Conservation (phyloP, 2,888 invertebrate species). For the Drosophila subsilvestris region DNA sequence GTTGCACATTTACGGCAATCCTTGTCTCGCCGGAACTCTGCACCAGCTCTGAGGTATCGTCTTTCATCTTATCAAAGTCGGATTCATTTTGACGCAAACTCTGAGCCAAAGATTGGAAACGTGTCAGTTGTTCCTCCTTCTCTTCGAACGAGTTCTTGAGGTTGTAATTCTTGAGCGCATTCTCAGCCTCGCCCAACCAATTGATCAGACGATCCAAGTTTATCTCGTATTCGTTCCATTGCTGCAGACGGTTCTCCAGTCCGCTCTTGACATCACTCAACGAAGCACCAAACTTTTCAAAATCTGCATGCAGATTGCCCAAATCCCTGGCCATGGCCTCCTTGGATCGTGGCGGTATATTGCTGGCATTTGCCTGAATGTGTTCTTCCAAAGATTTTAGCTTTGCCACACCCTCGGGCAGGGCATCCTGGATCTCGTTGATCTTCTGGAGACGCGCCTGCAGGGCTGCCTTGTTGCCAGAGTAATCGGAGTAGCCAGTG, state of each 20-base stretch:
- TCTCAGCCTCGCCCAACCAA: conserved; percentile 95
- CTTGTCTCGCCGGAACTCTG: conserved; percentile 94
- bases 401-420: conserved; percentile 91
- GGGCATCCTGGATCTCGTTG: conserved; percentile 90
- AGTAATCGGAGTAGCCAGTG: conserved; percentile 92
- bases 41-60: conserved; percentile 93
- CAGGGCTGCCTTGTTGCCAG: conserved; percentile 93
- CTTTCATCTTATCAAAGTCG: conserved; percentile 93
- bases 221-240: conserved; percentile 96
- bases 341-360: conserved; percentile 92
- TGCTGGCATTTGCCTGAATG: conserved; percentile 88
- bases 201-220: conserved; percentile 91
- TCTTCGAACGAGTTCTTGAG: conserved; percentile 94
- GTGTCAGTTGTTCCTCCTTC: conserved; percentile 94
- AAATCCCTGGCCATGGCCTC: conserved; percentile 94
- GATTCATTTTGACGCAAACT: conserved; percentile 93
- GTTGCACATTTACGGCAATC: conserved; percentile 94
- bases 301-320: conserved; percentile 91
- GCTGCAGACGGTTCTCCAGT: conserved; percentile 92
- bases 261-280: conserved; percentile 91
- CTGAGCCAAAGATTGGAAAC: conserved; percentile 93
- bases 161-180: conserved; percentile 92
- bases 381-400: conserved; percentile 90
- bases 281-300: conserved; percentile 91
- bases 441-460: conserved; percentile 92